Conservation (phyloP, 2,888 invertebrate species). For the Drosophila crucigera region DNA sequence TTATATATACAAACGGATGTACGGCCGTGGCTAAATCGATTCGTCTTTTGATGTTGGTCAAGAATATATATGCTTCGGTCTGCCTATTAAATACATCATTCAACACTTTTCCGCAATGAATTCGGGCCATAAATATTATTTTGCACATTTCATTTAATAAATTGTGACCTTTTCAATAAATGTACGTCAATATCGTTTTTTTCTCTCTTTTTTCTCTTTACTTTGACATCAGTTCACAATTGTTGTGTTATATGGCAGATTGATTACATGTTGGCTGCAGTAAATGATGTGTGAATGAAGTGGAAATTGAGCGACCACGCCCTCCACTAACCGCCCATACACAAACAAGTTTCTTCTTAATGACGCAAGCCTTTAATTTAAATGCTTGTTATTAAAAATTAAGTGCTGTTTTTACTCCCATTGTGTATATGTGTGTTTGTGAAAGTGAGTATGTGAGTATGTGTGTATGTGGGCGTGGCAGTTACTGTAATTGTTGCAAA, state of each 20-base stretch:
- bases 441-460: not conserved
- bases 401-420: constrained; percentile 49
- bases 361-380: constrained; percentile 49
- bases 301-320: constrained; percentile 36
- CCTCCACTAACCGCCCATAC: constrained; percentile 8
- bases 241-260: constrained; percentile 40
- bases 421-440: not conserved
- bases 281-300: constrained; percentile 50
- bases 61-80: not conserved
- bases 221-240: constrained; percentile 29
- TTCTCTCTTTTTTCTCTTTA: not conserved
- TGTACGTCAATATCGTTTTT: not conserved
- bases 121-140: not conserved
- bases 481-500: constrained; percentile 50
- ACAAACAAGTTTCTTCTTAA: constrained; percentile 42
- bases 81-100: not conserved
- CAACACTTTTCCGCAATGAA: not conserved
- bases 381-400: constrained; percentile 76
- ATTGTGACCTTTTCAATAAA: not conserved
- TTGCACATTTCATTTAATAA: not conserved
- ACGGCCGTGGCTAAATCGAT: not conserved
- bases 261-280: constrained; percentile 64
- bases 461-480: constrained; percentile 18
- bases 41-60: not conserved
- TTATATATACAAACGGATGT: not conserved